Evolutionary conservation across 2,797 vertebrate genomes (phyloP).

Genomic region (Chromobotia macracanthus): DNA sequence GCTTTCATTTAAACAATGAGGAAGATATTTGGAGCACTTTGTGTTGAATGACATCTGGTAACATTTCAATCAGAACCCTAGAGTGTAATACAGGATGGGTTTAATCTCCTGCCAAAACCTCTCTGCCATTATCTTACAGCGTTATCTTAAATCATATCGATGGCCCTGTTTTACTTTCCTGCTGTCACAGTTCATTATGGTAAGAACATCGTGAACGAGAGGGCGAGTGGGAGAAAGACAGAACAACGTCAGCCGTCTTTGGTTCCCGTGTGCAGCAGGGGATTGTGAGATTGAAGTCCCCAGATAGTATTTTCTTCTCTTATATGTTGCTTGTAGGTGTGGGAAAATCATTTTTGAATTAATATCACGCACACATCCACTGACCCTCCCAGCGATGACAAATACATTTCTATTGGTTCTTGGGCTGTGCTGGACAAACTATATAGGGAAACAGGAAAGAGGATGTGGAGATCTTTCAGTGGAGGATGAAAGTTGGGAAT

Average conservation of each 20-base stretch:
- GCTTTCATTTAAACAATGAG: constrained; percentile 37
- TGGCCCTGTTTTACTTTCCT: constrained; percentile 31
- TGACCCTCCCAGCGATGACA: constrained; percentile 35
- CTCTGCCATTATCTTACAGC: constrained; percentile 41
- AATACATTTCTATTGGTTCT: constrained; percentile 41
- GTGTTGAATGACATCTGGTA: constrained; percentile 66
- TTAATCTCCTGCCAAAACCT: constrained; percentile 27
- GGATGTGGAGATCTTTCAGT: constrained; percentile 61
- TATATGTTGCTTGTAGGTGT: constrained; percentile 36
- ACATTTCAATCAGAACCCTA: constrained; percentile 41
- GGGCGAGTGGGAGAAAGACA: neutral
- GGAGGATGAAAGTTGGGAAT: constrained; percentile 55
- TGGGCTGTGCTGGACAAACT: constrained; percentile 44
- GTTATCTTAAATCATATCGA: constrained; percentile 50
- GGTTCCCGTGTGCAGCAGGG: constrained; percentile 40
- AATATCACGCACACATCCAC: constrained; percentile 51
- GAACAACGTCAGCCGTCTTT: neutral
- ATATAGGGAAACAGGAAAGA: constrained; percentile 39
- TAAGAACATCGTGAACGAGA: neutral
- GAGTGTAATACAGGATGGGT: constrained; percentile 25
- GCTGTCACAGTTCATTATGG: constrained; percentile 28
- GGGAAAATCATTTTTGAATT: constrained; percentile 41
- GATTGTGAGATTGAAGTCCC: constrained; percentile 41
- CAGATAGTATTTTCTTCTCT: constrained; percentile 6
- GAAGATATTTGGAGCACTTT: constrained; percentile 58